A percentile compares a stretch with the other conserved stretches of the same genome.
These are phyloP conservation scores for Serinus canaria DNA, from an alignment of 2,113 vertebrate species.

Conservation along the genomic window DNA sequence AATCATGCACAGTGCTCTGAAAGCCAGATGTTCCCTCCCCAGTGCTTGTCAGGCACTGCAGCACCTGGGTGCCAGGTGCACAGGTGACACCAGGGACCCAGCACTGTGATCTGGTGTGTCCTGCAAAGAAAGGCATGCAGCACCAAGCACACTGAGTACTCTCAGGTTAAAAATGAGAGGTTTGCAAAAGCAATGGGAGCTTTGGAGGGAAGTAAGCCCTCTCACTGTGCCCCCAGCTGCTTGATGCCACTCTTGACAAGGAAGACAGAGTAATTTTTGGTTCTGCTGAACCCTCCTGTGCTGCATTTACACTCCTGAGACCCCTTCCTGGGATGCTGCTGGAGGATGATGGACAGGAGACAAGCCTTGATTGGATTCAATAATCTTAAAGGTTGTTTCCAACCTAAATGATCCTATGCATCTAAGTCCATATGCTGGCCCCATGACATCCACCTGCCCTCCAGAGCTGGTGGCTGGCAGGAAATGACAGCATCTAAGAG, in stretches of 20 bases:
- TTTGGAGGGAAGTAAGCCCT: no score
- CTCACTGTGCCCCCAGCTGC: neutral
- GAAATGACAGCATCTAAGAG: slow-evolving; percentile 17
- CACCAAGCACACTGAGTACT: neutral
- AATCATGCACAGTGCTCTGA: rapidly evolving
- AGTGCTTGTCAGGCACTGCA: neutral
- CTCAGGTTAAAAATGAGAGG: neutral
- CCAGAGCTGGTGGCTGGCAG: neutral
- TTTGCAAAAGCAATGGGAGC: neutral
- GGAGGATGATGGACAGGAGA: neutral
- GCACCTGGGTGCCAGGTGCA: neutral
- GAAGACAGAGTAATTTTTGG: neutral
- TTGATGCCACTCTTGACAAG: neutral
- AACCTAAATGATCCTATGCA: neutral
- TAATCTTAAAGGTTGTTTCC: neutral
- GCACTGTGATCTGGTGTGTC: neutral
- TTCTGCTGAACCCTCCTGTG: neutral
- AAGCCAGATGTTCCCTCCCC: neutral
- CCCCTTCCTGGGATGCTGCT: neutral
- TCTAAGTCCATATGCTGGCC: neutral
- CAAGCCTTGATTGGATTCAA: neutral
- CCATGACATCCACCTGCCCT: slow-evolving; percentile 4
- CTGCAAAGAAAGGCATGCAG: neutral
- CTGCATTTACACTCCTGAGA: neutral
- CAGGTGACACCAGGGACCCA: neutral